Evolutionary conservation across 2,888 invertebrate species (phyloP).

Genomic region (Ormyrus rosae): DNA sequence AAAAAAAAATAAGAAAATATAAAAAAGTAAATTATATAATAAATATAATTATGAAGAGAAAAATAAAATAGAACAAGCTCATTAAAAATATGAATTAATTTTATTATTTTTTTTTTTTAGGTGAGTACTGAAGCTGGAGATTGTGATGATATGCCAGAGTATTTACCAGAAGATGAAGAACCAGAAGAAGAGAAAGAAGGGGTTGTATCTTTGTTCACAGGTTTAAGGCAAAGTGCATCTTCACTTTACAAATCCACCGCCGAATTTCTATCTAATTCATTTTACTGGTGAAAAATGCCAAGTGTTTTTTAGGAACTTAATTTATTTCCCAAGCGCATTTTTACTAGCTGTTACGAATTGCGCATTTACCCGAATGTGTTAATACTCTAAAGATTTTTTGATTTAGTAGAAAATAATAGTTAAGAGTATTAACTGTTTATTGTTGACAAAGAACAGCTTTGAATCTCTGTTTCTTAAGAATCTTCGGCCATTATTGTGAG

Average conservation of each 20-base stretch:
- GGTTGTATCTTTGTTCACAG: constrained; percentile 73
- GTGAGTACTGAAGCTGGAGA: constrained; percentile 66
- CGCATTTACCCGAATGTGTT: constrained; percentile 45
- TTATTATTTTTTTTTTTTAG: constrained; percentile 56
- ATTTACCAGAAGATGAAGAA: constrained; percentile 72
- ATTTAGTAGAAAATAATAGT: constrained; percentile 42
- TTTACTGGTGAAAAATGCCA: constrained; percentile 72
- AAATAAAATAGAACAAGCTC: too few relatives aligned
- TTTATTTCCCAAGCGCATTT: constrained; percentile 50
- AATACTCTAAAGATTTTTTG: constrained; percentile 41
- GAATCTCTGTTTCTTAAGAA: constrained; percentile 39
- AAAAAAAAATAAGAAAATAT: too few relatives aligned
- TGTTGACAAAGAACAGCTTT: constrained; percentile 14
- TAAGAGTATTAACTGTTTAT: constrained; percentile 42
- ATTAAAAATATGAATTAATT: too few relatives aligned
- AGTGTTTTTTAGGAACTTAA: constrained; percentile 31
- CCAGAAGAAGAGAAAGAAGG: constrained; percentile 71
- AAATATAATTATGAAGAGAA: too few relatives aligned
- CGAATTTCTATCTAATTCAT: constrained; percentile 73
- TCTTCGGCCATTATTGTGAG: constrained; percentile 27
- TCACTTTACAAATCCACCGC: constrained; percentile 73
- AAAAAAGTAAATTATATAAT: too few relatives aligned
- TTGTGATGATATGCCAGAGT: constrained; percentile 72
- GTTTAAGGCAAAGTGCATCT: constrained; percentile 73
- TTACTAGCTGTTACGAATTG: constrained; percentile 37